Evolutionary conservation across 2,113 vertebrate genomes (phyloP), one percentile per base, ranked within the genome.

Genomic region (Sturnus vulgaris): DNA sequence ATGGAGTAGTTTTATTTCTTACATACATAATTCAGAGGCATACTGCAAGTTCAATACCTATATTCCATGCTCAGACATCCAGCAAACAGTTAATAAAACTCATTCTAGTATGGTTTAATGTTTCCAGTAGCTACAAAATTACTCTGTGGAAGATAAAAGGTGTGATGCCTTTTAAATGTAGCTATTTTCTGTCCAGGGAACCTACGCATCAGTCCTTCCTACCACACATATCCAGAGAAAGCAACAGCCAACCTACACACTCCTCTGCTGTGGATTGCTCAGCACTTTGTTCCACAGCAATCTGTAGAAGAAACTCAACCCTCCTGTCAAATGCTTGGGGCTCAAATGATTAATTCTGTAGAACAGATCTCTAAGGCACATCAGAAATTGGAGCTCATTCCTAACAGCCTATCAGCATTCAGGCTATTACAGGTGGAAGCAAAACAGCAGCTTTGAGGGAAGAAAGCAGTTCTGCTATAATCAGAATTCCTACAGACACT

Each of bases 171-270:
- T 73, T 73, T 11, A 86, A 77, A 73, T 1, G 31, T 15, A 93
- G 72, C 80, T 93, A 78, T 93, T 95, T 96, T 93, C 90, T 90
- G 60, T 56, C 56, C 66, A 25, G 65, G 47, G 56, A 93, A 72
- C 88, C 80, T 44, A 88, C 3, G 40, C 88, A 82, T 73, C 80
- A 78, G 47, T n/a, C 80, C 56, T 94, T 90, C 68, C 76, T 56
- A 86, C 47, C 69, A 66, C 60, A 81, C 60, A 10, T 83, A 83
- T 86, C 86, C 80, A 73, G 91, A 64, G 94, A 91, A 78, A 93
- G 91, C 64, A 86, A 55, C 55, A 90, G 63, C 68, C 91, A 90
- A 64, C 94, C 92, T 91, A 90, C 94, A 79, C 88, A 72, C 92
- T 93, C 56, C 76, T 77, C 86, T 78, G 69, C 65, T 52, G 35